phyloP scores from a whole-genome alignment of 1,140 invertebrate species.

The Oryctes rhinoceros region DNA sequence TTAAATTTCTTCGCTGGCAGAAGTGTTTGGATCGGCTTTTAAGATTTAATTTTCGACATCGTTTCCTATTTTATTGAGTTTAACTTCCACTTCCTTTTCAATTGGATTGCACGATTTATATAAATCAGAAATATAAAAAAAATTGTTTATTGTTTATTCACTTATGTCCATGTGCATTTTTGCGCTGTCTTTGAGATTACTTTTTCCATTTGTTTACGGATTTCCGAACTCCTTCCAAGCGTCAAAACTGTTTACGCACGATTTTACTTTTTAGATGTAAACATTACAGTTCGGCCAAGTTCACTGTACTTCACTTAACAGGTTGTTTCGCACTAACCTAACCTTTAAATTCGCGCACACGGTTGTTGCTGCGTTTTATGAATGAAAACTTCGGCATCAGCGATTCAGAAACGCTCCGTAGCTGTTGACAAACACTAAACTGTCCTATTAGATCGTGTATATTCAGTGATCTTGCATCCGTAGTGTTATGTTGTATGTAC shows the following conservation, averaged over 20 bases:
- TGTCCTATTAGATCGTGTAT: not conserved
- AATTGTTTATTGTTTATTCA: not conserved
- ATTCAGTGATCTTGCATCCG: not conserved
- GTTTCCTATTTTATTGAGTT: too few relatives aligned
- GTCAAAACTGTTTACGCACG: too few relatives aligned
- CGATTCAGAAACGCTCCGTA: not conserved
- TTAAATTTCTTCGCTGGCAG: not conserved
- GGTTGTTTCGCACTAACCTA: constrained; percentile 50
- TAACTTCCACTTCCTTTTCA: too few relatives aligned
- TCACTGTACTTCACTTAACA: constrained; percentile 54
- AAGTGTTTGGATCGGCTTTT: not conserved
- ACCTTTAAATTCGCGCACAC: constrained; percentile 31
- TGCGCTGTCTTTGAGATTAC: not conserved
- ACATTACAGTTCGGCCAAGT: constrained; percentile 47
- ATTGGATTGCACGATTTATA: too few relatives aligned
- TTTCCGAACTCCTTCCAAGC: not conserved
- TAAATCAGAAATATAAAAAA: not conserved
- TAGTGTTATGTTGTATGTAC: not conserved
- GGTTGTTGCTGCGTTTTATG: constrained; percentile 40
- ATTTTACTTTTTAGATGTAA: constrained; percentile 45
- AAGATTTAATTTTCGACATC: too few relatives aligned
- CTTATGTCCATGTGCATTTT: constrained; percentile 58
- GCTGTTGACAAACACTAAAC: constrained; percentile 6
- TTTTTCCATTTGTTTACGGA: constrained; percentile 24
- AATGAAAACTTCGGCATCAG: constrained; percentile 18